Conservation (phyloP, 2,113 vertebrate genomes). For the Probosciger aterrimus region DNA sequence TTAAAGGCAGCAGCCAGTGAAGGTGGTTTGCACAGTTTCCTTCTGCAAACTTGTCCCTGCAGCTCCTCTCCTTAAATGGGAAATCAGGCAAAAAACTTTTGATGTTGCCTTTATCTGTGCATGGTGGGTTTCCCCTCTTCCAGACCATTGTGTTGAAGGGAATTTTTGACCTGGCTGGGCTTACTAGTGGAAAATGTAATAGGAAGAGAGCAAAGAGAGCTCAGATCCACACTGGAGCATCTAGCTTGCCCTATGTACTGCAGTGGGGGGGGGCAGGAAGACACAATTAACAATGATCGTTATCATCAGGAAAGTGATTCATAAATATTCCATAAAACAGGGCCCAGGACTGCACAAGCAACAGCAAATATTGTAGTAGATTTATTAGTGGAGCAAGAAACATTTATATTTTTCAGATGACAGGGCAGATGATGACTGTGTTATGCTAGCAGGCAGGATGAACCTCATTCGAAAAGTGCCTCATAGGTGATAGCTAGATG, state of each 20-base stretch:
- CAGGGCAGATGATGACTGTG: conserved; percentile 66
- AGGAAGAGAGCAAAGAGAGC: not conserved
- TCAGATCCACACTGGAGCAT: not conserved
- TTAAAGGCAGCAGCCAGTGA: not conserved
- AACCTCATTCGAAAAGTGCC: conserved; percentile 55
- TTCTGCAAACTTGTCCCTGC: not conserved
- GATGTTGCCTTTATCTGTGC: not conserved
- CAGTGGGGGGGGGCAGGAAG: not conserved
- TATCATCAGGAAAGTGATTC: conserved; percentile 44
- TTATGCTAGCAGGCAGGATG: conserved; percentile 61
- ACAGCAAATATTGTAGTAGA: conserved; percentile 53
- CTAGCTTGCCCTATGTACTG: not conserved
- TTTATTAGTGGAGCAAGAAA: conserved; percentile 63
- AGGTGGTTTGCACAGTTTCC: not conserved
- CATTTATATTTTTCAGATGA: conserved; percentile 67
- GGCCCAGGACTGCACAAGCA: not conserved
- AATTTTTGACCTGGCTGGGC: not conserved
- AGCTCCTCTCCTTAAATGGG: not conserved
- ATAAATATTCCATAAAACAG: conserved; percentile 62
- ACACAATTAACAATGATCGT: conserved; percentile 62
- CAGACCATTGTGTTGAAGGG: not conserved
- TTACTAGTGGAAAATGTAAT: not conserved
- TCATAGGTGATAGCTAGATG: conserved; percentile 18
- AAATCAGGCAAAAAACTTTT: not conserved
- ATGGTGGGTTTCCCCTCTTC: not conserved